Evolutionary conservation across 1,140 invertebrate genomes (phyloP).

Genomic region (Saccostrea echinata): DNA sequence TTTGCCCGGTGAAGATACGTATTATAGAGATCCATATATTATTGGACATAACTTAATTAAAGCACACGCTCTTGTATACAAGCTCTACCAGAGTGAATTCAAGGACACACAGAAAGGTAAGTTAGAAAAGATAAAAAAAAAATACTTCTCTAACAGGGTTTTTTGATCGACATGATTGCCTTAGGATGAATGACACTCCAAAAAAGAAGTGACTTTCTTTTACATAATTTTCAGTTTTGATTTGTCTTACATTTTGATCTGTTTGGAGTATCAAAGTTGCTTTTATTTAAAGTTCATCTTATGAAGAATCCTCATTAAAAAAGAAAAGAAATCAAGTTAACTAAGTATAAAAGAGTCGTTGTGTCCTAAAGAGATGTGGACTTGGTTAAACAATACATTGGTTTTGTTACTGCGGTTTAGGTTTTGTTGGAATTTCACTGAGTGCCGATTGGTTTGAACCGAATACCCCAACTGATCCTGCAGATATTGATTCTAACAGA

Average conservation of each 20-base stretch:
- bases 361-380: not conserved
- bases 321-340: too few relatives aligned
- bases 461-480: conserved; percentile 54
- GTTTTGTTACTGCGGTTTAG: conserved; percentile 53
- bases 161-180: too few relatives aligned
- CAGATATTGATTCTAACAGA: conserved; percentile 68
- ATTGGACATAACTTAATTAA: conserved; percentile 73
- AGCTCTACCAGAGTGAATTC: conserved; percentile 67
- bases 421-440: conserved; percentile 67
- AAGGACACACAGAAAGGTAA: conserved; percentile 67
- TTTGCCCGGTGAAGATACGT: conserved; percentile 68
- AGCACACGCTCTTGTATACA: conserved; percentile 72
- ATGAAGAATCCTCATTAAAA: too few relatives aligned
- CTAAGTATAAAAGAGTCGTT: too few relatives aligned
- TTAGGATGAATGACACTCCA: too few relatives aligned
- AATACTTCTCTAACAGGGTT: too few relatives aligned
- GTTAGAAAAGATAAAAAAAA: too few relatives aligned
- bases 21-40: conserved; percentile 62
- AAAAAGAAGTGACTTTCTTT: too few relatives aligned
- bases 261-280: too few relatives aligned
- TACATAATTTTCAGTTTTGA: too few relatives aligned
- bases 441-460: conserved; percentile 62
- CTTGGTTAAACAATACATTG: conserved; percentile 67
- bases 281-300: too few relatives aligned
- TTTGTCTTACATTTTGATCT: too few relatives aligned